Evolutionary conservation across 2,797 vertebrate genomes (phyloP), one percentile per base, ranked within the genome.

Genomic region (Phyllotis vaccarum): DNA sequence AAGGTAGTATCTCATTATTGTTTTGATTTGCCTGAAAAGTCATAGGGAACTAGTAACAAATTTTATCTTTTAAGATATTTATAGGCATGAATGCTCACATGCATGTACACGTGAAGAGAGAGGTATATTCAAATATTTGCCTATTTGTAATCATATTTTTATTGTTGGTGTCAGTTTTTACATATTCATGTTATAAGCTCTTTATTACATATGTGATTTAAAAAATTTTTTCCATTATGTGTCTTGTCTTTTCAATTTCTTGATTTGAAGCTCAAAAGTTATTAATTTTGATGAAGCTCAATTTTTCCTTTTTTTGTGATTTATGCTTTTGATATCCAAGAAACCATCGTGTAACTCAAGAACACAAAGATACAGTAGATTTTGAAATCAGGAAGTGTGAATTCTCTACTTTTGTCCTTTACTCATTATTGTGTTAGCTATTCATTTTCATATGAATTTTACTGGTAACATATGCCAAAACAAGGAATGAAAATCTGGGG

Each of bases 381-480:
- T 91, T 96, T 93, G 81, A 64, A 89, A 54, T 86, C 54, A 52
- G 64, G 12, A 93, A 85, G 14, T 64, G 60, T 34, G 70, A 80
- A 14, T 90, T n/a, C 10, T 90, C 31, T 29, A 62, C 10, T 58
- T 76, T 81, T 80, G 60, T 85, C 54, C 17, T 81, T 91, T 94
- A 75, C 91, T 95, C 62, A 85, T 52, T 31, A 93, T 88, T 94
- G 43, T 94, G 83, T 93, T 92, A 88, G 24, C 70, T 94, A 5
- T 85, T 94, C 54, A 70, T 89, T 94, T 91, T 97, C 74, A 81
- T 52, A 64, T 75, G 19, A 87, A 90, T 89, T 91, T 79, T 78
- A 83, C 49, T 11, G 60, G 64, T 49, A 87, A 24, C 10, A 78
- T 37, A 29, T 90, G 27, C 62, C 58, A 22, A 49, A 86, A 52